Evolutionary conservation across 1,140 invertebrate species (phyloP), one percentile per base, ranked within the genome.

Genomic region (Drosophila neocordata): DNA sequence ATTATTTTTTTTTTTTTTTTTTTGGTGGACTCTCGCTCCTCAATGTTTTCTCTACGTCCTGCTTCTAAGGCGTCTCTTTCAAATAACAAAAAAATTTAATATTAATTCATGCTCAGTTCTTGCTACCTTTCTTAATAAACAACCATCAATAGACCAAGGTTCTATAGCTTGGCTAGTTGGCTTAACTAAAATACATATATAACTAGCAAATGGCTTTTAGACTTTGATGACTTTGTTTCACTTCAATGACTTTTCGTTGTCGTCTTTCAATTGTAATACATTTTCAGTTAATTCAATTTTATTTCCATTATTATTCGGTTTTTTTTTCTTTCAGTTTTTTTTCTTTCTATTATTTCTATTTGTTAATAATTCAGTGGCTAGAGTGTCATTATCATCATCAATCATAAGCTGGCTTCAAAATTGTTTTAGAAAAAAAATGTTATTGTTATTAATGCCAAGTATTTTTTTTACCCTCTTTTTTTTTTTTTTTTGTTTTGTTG

Each of bases 51-150:
- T 58, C 48, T 73, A 41, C 18, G 37, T 71, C 44, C 44, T 75
- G 57, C 52, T 61, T 53, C 66, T 63, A 77, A 55, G 74, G 59
- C 75, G 65, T 60, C 44, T 69, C 64, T n/a, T n/a, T n/a, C n/a
- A n/a, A n/a, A n/a, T n/a, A n/a, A n/a, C n/a, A n/a, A n/a, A 69
- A 79, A 84, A 48, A 71, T 75, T 78, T 72, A 77, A 85, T 87
- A 85, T 87, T 81, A 85, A 85, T 85, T 81, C 74, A 84, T 69
- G 73, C 53, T 61, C 41, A 11, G 38, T 41, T 27, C 72, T 34
- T 35, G 68, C 59, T 51, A 13, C 41, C 34, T 53, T 31, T 68
- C 34, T 4, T n/a, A 61, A 57, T 15, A 44, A 48, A 18, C 24
- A 38, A 61, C 65, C 79, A 78, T 73, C 78, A 81, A 76, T 69